Base-by-base conservation (phyloP, 2,888 invertebrate genomes). In the Microplitis deprimator region DNA sequence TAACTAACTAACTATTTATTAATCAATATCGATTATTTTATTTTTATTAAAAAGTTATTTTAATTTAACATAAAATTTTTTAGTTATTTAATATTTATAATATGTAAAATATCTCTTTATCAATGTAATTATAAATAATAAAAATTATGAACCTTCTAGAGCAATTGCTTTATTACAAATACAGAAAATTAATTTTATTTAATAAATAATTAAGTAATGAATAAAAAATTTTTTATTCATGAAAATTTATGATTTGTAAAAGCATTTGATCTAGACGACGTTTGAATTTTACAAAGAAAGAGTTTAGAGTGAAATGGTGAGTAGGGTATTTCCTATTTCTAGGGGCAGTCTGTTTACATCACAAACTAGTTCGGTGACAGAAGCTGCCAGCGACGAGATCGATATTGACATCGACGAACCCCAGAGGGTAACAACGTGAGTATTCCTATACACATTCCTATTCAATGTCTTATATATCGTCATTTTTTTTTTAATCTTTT, bases 341-440 rank as follows among this genome's bases (percentile, higher is more conserved):
- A 89, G 89, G 85, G 89, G 89, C 80, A 89, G 88, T 81, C 85
- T 89, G 78, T 89, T 89, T 83, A 88, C 89, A 75, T 89, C 89
- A 77, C 94, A 94, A 89, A 93, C 93, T 60, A 93, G 93, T 88
- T 93, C 93, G 67, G 93, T 93, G 68, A 93, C 93, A 17, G 94
- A 94, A 88, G 93, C 93, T 67, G 93, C 93, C 65, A 93, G 93
- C 83, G 94, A 94, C 85, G 94, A 94, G 85, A 93, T 94, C 81
- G 94, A 94, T 87, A 90, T 91, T 79, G 91, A 91, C 87, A 90
- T 90, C 79, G 90, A 90, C 78, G 94, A 94, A 87, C 92, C 93
- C 77, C 93, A 93, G 75, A 90, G 94, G 84, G 92, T 94, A 77
- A 94, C 94, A 78, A 92, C 91, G 94, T 94, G 90, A 92, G 92